Base-by-base conservation (phyloP, 2,797 vertebrate species). In the Apodemus agrarius region DNA sequence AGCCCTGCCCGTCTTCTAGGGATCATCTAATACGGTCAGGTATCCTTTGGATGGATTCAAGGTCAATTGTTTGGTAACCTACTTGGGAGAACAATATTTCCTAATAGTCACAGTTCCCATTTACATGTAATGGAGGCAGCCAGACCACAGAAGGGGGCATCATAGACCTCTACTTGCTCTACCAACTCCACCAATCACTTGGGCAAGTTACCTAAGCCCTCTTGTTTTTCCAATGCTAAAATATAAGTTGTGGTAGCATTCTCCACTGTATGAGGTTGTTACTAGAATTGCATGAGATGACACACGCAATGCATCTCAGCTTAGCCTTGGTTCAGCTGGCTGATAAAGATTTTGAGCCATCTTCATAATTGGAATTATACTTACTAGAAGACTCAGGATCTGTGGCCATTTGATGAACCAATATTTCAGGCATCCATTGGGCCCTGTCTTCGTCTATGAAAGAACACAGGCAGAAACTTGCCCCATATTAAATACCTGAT, bases 201-300 rank as follows among this genome's bases (percentile, higher is more conserved):
- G 49, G 75, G 11, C 31, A 95, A 72, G 43, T 79, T 88, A 26
- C 69, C 34, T 14, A 69, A 85, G 9, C 74, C 82, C 19, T 86
- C 43, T 95, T 93, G 17, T 79, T 95, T 96, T 91, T 34, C n/a
- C 63, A 46, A 63, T 89, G 69, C 61, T 76, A 96, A 93, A 93
- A 92, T 96, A 57, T 63, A 57, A 92, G 17, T 80, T 37, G 31
- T 75, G 40, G 46, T 94, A 46, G 22, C 59, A 49, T 94, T 95
- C 81, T 85, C 76, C 93, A 74, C 49, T 11, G 65, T 21, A 6
- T 54, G 75, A 57, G 46, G 31, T 90, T 76, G 76, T 92, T 94
- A 65, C 8, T 52, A 78, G 78, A 85, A 79, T 91, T 83, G n/a
- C 22, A 12, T 83, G 69, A 89, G 49, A 57, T 83, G 78, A 74